A percentile compares a stretch with the other conserved stretches of the same genome.
Evolutionary conservation across 1,140 invertebrate species (phyloP).

Genomic region (Solenopsis fugax): DNA sequence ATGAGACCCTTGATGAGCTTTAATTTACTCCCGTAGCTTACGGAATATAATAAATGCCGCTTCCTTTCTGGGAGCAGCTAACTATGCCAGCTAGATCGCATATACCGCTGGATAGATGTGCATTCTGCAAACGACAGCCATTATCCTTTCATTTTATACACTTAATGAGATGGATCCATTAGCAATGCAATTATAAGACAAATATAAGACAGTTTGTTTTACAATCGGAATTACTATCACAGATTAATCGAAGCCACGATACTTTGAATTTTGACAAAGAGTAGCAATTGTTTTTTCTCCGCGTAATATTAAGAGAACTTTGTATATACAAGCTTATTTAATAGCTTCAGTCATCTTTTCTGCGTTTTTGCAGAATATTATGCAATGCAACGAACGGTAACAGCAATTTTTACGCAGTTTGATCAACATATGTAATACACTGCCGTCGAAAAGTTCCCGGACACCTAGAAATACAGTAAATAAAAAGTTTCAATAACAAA

Average conservation of each 20-base stretch:
- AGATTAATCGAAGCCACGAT: conserved; percentile 25
- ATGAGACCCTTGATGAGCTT: conserved; percentile 63
- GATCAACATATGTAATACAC: no score
- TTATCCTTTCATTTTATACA: conserved; percentile 69
- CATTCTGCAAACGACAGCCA: conserved; percentile 71
- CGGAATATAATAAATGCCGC: conserved; percentile 70
- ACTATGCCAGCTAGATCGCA: conserved; percentile 57
- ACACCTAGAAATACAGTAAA: no score
- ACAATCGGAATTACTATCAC: conserved; percentile 31
- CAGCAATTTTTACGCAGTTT: no score
- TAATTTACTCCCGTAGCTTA: conserved; percentile 70
- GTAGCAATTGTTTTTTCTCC: neutral
- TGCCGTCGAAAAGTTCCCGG: no score
- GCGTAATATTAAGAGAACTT: no score
- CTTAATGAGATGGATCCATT: conserved; percentile 57
- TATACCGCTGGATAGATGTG: conserved; percentile 56
- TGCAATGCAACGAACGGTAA: no score
- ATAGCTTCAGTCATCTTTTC: no score
- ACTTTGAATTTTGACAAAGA: conserved; percentile 26
- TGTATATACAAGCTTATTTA: no score
- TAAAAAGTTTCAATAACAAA: no score
- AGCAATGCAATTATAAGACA: neutral
- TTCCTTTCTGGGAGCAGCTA: conserved; percentile 52
- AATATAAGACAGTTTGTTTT: conserved; percentile 38
- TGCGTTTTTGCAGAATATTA: no score